Conservation (phyloP, 1,140 invertebrate species). For the Drosophila mauritiana region DNA sequence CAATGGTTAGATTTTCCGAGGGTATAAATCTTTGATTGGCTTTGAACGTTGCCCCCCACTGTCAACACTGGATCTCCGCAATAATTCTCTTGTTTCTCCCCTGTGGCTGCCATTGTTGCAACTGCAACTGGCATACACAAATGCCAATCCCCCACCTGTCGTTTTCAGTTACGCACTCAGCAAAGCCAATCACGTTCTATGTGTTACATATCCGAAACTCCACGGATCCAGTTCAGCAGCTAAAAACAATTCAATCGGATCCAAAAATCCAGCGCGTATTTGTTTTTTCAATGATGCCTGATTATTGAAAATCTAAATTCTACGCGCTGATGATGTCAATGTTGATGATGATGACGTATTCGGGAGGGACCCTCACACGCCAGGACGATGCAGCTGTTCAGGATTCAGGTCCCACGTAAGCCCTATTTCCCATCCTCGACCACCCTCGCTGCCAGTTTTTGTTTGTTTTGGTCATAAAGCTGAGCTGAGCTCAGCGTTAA, state of each 20-base stretch:
- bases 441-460: slow-evolving; percentile 20
- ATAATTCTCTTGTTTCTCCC: not conserved
- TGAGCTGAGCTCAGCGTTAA: slow-evolving; percentile 62
- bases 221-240: slow-evolving; percentile 6
- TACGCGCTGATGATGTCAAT: slow-evolving; percentile 34
- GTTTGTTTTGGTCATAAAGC: slow-evolving; percentile 68
- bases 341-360: slow-evolving; percentile 29
- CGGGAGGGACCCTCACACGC: slow-evolving; percentile 8
- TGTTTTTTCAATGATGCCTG: slow-evolving; percentile 82
- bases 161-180: slow-evolving; percentile 59
- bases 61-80: not conserved
- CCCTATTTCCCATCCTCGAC: not conserved
- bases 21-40: slow-evolving; percentile 53
- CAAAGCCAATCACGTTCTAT: slow-evolving; percentile 71
- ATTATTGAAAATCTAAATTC: slow-evolving; percentile 83
- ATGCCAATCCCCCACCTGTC: slow-evolving; percentile 28
- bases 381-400: slow-evolving; percentile 43
- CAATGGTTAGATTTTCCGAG: not conserved
- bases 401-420: slow-evolving; percentile 5
- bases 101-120: slow-evolving; percentile 29
- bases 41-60: slow-evolving; percentile 1
- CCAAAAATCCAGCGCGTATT: slow-evolving; percentile 74
- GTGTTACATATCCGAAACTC: slow-evolving; percentile 61
- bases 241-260: slow-evolving; percentile 67
- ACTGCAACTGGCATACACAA: slow-evolving; percentile 34